Evolutionary conservation across 2,797 vertebrate genomes (phyloP), one percentile per base, ranked within the genome.

Genomic region (Catharus ustulatus): DNA sequence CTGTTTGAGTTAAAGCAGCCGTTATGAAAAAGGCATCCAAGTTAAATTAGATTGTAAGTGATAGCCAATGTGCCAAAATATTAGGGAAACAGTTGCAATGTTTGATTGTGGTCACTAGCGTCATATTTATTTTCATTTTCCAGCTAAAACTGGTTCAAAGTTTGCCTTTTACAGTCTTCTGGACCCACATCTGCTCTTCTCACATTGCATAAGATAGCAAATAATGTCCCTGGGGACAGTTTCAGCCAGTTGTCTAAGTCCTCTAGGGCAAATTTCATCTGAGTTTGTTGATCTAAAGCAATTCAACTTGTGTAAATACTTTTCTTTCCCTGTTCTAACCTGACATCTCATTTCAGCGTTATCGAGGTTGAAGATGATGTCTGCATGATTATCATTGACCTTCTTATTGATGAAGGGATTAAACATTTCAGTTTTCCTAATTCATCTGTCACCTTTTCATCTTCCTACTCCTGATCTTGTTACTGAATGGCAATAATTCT

Each of bases 261-360:
- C 42, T 27, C 30, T 46, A 64, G 46, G 64, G 76, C 66, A 88
- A 75, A 88, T 84, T 94, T 91, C 71, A 55, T 78, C 62, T 5
- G 12, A 55, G 55, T 58, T 72, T 90, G 69, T 95, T 93, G 38
- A 64, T 68, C 52, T 92, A 80, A 89, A 86, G 49, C 63, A 93
- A 68, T 68, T 30, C 69, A 68, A 10, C 14, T 57, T 71, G 40
- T 8, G 57, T 34, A 92, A 93, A 89, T 64, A 74, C 16, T 75
- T 4, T 73, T 64, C n/a, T 73, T 87, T 63, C 20, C 19, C 5
- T 79, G 1, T 51, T 79, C 40, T 72, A 81, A 40, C 42, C 43
- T 74, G 48, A 59, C 21, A 71, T 80, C 38, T 89, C 42, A 57
- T 54, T 80, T 54, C 15, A 62, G 59, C 17, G 14, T 63, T 92